Percentiles rank a stretch among this genome's conserved stretches.
Evolutionary conservation across 2,888 invertebrate genomes (phyloP).

Genomic region (Lymantria monacha): DNA sequence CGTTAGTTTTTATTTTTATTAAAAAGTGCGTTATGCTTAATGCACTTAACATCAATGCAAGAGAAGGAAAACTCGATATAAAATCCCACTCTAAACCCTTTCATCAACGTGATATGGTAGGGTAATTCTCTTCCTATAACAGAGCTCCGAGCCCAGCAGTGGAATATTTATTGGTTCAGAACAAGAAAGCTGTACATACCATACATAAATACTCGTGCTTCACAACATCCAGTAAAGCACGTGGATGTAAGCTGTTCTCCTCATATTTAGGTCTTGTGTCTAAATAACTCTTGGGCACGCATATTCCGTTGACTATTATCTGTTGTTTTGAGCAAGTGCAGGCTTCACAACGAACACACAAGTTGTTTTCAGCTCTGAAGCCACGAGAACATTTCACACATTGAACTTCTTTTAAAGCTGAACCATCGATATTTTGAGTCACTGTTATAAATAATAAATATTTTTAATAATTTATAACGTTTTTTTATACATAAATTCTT

Average conservation of each 20-base stretch:
- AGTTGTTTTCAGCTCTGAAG: conserved; percentile 46
- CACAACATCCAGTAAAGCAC: conserved; percentile 54
- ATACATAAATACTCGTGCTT: conserved; percentile 67
- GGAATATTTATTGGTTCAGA: too few relatives aligned
- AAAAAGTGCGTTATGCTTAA: too few relatives aligned
- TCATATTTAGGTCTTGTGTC: conserved; percentile 58
- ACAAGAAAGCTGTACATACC: conserved; percentile 56
- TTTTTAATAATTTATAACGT: too few relatives aligned
- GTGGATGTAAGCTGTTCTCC: conserved; percentile 51
- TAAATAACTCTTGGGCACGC: conserved; percentile 58
- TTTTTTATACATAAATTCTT: too few relatives aligned
- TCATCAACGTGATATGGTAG: too few relatives aligned
- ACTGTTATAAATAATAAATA: conserved; percentile 38
- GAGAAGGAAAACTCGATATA: too few relatives aligned
- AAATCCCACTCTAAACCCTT: too few relatives aligned
- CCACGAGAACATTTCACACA: conserved; percentile 70
- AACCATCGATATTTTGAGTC: conserved; percentile 68
- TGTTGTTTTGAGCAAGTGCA: conserved; percentile 57
- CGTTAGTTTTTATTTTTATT: neutral
- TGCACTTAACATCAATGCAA: too few relatives aligned
- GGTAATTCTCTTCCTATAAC: too few relatives aligned
- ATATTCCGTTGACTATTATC: conserved; percentile 51
- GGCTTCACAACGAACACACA: conserved; percentile 56
- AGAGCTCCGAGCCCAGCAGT: too few relatives aligned
- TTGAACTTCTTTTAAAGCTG: conserved; percentile 64